Evolutionary conservation across 2,888 invertebrate genomes (phyloP).

Genomic region (Eulithis prunata): DNA sequence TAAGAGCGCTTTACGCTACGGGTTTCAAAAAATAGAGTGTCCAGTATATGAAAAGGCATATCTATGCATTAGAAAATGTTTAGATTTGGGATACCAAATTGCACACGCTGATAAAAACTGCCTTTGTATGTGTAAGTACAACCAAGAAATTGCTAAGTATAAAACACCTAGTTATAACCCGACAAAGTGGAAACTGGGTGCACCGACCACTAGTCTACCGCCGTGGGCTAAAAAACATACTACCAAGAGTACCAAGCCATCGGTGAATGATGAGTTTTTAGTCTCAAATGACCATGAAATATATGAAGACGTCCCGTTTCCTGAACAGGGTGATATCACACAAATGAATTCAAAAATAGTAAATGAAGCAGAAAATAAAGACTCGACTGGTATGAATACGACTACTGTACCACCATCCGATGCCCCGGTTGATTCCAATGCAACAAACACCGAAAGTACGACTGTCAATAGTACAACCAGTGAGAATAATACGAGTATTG

Average conservation of each 20-base stretch:
- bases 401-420: no score
- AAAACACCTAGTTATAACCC: constrained; percentile 22
- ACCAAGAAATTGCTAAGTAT: constrained; percentile 51
- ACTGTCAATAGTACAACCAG: no score
- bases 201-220: constrained; percentile 62
- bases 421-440: no score
- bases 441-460: no score
- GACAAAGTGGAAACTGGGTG: constrained; percentile 52
- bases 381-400: no score
- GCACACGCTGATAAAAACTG: constrained; percentile 64
- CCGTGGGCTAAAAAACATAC: constrained; percentile 50
- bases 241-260: not conserved
- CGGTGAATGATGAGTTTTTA: not conserved
- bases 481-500: no score
- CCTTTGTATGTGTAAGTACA: constrained; percentile 59
- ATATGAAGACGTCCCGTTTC: constrained; percentile 12
- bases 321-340: not conserved
- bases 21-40: constrained; percentile 65
- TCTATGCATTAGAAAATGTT: constrained; percentile 64
- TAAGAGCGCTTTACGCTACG: constrained; percentile 60
- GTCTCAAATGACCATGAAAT: constrained; percentile 8
- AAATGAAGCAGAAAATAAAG: not conserved
- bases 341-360: not conserved
- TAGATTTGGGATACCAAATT: constrained; percentile 58
- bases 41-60: constrained; percentile 56